Evolutionary conservation across 2,113 vertebrate species (phyloP).

Genomic region (Melanerpes formicivorus): DNA sequence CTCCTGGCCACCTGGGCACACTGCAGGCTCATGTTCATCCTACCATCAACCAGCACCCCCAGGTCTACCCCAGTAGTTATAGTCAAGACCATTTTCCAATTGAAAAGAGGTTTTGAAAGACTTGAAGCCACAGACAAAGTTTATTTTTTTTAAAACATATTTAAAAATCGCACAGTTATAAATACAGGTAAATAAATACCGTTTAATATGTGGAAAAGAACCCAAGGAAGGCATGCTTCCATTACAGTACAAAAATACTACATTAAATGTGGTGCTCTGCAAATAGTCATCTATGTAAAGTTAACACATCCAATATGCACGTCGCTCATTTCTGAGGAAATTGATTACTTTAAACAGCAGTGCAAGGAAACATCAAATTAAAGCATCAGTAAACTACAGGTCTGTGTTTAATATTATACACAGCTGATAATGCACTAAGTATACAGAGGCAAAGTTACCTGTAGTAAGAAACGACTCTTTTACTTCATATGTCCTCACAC

Average conservation of each 20-base stretch:
- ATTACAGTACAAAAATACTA: conserved; percentile 81
- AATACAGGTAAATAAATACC: conserved; percentile 79
- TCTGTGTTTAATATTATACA: conserved; percentile 56
- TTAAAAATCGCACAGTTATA: conserved; percentile 80
- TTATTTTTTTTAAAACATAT: conserved; percentile 81
- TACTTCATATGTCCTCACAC: background rate
- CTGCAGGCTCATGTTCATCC: too few relatives aligned
- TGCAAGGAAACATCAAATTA: conserved; percentile 66
- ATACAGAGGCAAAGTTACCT: conserved; percentile 56
- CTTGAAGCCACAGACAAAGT: conserved; percentile 79
- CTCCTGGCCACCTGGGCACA: too few relatives aligned
- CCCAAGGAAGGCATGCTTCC: conserved; percentile 80
- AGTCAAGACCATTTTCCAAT: background rate
- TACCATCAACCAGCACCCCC: too few relatives aligned
- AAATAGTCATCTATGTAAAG: conserved; percentile 69
- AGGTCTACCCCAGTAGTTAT: too few relatives aligned
- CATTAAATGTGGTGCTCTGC: conserved; percentile 73
- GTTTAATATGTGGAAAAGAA: conserved; percentile 79
- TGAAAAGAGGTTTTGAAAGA: conserved; percentile 57
- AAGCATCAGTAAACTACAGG: conserved; percentile 67
- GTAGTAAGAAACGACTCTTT: conserved; percentile 38
- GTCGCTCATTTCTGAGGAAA: conserved; percentile 55
- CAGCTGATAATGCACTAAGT: conserved; percentile 67
- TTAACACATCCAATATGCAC: conserved; percentile 63
- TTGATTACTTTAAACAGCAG: conserved; percentile 72